Evolutionary conservation across 2,888 invertebrate genomes (phyloP).

Genomic region (Stenotaenia linearis): DNA sequence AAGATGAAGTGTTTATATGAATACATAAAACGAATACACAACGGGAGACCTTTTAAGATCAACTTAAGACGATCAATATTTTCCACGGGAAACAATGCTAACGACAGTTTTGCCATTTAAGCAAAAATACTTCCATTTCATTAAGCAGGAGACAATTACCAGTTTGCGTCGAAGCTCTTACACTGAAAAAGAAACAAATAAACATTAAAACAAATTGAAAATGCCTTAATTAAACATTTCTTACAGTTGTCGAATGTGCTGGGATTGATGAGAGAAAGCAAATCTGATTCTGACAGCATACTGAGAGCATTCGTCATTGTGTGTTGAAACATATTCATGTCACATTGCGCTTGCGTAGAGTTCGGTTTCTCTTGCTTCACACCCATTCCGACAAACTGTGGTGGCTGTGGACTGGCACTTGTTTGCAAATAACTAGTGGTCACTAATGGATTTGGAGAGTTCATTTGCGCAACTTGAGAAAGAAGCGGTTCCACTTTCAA

Average conservation of each 20-base stretch:
- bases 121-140: background rate
- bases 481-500: background rate
- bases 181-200: background rate
- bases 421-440: background rate
- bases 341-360: background rate
- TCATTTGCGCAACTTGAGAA: background rate
- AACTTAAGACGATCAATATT: constrained; percentile 13
- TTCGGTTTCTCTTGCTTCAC: constrained; percentile 17
- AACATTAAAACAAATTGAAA: background rate
- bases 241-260: constrained; percentile 69
- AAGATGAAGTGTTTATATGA: background rate
- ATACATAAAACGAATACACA: background rate
- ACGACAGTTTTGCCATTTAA: background rate
- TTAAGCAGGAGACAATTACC: background rate
- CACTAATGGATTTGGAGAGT: background rate
- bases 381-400: background rate
- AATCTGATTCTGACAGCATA: constrained; percentile 79
- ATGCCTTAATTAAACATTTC: background rate
- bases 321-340: constrained; percentile 30
- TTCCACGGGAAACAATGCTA: constrained; percentile 28
- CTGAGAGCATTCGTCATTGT: constrained; percentile 52
- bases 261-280: constrained; percentile 81
- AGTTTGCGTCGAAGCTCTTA: background rate
- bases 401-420: background rate
- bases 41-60: background rate